Evolutionary conservation across 2,113 vertebrate genomes (phyloP).

Genomic region (Chauna torquata): DNA sequence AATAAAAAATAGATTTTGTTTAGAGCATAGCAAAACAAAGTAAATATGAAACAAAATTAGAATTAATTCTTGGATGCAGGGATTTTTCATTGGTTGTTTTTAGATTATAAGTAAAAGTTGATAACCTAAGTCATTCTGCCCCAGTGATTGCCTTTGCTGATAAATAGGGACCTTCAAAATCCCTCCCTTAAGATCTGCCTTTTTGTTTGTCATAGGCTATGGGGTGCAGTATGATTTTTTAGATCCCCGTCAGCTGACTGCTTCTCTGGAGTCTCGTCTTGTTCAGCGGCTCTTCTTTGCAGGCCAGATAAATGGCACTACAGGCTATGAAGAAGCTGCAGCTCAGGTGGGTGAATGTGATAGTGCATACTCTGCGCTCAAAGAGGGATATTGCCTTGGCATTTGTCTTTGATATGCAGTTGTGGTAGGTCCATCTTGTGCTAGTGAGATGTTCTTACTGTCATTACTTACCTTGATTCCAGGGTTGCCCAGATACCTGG

Average conservation of each 20-base stretch:
- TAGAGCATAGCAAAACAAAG: background rate
- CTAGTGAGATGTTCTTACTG: background rate
- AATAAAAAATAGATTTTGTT: background rate
- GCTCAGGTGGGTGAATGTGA: conserved; percentile 81
- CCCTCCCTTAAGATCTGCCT: background rate
- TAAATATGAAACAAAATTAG: background rate
- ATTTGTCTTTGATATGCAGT: background rate
- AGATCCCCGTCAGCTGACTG: conserved; percentile 90
- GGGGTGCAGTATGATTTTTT: conserved; percentile 96
- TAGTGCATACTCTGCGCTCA: rapidly evolving
- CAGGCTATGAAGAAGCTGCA: conserved; percentile 96
- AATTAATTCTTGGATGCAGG: background rate
- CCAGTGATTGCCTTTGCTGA: background rate
- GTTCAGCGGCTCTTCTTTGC: conserved; percentile 93
- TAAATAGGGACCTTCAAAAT: background rate
- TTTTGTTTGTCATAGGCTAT: conserved; percentile 80
- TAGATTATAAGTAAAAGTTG: background rate
- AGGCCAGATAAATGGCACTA: conserved; percentile 96
- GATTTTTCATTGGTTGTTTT: background rate
- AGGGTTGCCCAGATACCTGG: background rate
- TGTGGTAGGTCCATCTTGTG: background rate
- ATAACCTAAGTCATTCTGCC: background rate
- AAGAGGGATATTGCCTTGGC: background rate
- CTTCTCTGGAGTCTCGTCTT: conserved; percentile 85
- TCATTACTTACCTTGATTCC: background rate